A percentile compares a stretch with the other conserved stretches of the same genome.
These are phyloP conservation scores for Lithosia quadra DNA, from an alignment of 2,888 invertebrate species.

Conservation along the genomic window DNA sequence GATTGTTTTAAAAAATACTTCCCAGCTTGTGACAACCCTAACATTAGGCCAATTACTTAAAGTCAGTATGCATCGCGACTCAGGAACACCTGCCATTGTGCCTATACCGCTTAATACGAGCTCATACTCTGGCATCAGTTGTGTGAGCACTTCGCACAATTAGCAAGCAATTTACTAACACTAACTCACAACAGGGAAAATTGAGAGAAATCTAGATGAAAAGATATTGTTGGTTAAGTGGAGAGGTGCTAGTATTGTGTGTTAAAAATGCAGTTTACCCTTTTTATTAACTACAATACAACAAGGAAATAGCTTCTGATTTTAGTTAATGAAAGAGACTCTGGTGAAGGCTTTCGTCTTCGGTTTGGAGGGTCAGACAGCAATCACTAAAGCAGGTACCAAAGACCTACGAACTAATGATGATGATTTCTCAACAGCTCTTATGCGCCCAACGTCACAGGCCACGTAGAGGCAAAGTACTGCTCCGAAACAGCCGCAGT, in stretches of 20 bases:
- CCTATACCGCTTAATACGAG: conserved; percentile 69
- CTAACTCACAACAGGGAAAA: conserved; percentile 13
- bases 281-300: neutral
- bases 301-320: too few species aligned
- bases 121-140: conserved; percentile 37
- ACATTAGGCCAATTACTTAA: conserved; percentile 82
- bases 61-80: conserved; percentile 73
- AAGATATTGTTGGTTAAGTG: conserved; percentile 12
- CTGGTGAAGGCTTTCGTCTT: too few species aligned
- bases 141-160: conserved; percentile 57
- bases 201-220: conserved; percentile 21
- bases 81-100: conserved; percentile 79
- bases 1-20: neutral
- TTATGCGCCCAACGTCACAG: too few species aligned
- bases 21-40: conserved; percentile 64
- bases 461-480: too few species aligned
- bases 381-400: too few species aligned
- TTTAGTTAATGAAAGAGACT: too few species aligned
- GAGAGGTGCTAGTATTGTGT: neutral
- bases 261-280: neutral
- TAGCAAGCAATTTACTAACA: conserved; percentile 62
- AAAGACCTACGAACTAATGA: too few species aligned
- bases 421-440: too few species aligned
- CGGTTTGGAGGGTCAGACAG: too few species aligned
- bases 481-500: too few species aligned